Percentiles rank a stretch among this genome's conserved stretches.
These are phyloP conservation scores for Macrosoma leucophasiata DNA, from an alignment of 2,888 invertebrate species.

Conservation along the genomic window DNA sequence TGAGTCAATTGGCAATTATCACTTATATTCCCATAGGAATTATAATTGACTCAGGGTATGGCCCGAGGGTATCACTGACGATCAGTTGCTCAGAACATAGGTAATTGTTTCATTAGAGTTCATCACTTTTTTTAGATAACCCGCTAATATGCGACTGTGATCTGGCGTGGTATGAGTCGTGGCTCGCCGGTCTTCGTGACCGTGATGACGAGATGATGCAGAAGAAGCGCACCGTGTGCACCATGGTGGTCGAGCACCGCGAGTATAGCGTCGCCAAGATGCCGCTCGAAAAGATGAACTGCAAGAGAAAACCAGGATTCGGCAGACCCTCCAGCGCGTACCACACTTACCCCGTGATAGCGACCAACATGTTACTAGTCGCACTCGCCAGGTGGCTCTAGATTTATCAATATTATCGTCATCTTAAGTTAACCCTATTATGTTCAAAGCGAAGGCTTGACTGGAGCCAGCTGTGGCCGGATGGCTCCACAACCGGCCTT, in stretches of 20 bases:
- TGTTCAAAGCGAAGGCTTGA: conserved; percentile 41
- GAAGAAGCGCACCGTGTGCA: conserved; percentile 89
- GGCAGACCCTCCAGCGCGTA: conserved; percentile 50
- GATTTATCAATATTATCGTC: conserved; percentile 23
- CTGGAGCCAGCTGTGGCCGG: conserved; percentile 70
- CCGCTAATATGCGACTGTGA: conserved; percentile 92
- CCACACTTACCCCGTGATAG: conserved; percentile 34
- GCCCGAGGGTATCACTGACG: too few relatives aligned
- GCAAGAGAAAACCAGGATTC: conserved; percentile 79
- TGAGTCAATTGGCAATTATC: too few relatives aligned
- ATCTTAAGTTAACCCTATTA: conserved; percentile 27
- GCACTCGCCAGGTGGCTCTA: conserved; percentile 52
- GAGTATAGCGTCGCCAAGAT: conserved; percentile 89
- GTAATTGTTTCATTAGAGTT: too few relatives aligned
- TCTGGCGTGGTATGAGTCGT: conserved; percentile 89
- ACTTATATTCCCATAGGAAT: too few relatives aligned
- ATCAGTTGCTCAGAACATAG: too few relatives aligned
- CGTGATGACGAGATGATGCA: conserved; percentile 92
- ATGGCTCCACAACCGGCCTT: conserved; percentile 48
- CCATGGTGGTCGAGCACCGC: conserved; percentile 86
- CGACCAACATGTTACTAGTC: conserved; percentile 41
- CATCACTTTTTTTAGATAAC: conserved; percentile 86
- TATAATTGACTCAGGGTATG: too few relatives aligned
- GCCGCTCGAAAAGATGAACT: conserved; percentile 89
- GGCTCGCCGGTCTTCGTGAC: conserved; percentile 85